Base-by-base conservation (phyloP, 2,888 invertebrate species). In the Osmoderma eremita region DNA sequence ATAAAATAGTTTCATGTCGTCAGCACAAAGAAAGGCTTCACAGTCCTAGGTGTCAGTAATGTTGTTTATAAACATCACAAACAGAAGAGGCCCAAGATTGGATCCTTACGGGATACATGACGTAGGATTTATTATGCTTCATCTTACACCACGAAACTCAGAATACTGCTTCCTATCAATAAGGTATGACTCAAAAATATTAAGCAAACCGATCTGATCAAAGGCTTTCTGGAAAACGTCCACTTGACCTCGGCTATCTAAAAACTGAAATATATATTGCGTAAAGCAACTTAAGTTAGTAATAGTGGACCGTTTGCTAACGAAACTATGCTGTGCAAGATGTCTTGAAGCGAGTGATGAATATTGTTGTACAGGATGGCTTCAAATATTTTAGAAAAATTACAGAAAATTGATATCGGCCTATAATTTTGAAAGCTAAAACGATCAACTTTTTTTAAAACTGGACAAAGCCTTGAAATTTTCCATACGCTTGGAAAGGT, bases 221-320 rank as follows among this genome's bases (percentile, higher is more conserved):
- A 54, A 54, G 18, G 54, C 54, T 39, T 54, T 54, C 12, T 36
- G 39, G 12, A 54, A 54, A 39, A 54, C 54, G 54, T 54, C 54
- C 51, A 51, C 51, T 20, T 51, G 51, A 3, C 36, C 36, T 15
- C 20, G 51, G 6, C 22, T 51, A 20, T 51, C 51, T 18, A 51
- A 1, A 17, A 13, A 4, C 15, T 51, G 13, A 20, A 13, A 30
- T 12, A 20, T 12, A 12, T 51, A 51, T 51, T 51, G 51, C 8
- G 51, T 51, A 51, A 51, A 51, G 36, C 36, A 30, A 20, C 18
- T 20, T 36, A 51, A 20, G 20, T 51, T 51, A 8, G 51, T 51
- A 18, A 13, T 36, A 13, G 51, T 51, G 13, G 51, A 36, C 15
- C 51, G 30, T 20, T 51, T 36, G 10, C 18, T 45, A 15, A 51